Evolutionary conservation across 2,888 invertebrate species (phyloP).

Genomic region (Phymatocera aterrima): DNA sequence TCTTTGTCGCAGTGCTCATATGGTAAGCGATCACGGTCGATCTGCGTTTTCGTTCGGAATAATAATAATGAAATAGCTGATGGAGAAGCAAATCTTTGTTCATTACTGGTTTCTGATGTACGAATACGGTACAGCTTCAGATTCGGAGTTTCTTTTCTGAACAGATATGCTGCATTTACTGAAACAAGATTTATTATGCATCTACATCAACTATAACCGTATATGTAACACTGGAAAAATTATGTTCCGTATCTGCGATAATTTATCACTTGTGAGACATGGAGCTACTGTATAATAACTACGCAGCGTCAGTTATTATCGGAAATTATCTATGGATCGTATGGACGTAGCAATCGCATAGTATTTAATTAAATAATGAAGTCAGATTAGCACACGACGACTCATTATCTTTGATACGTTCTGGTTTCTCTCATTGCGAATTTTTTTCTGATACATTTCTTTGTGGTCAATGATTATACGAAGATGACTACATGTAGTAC

Average conservation of each 20-base stretch:
- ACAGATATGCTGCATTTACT: neutral
- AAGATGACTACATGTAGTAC: too few relatives aligned
- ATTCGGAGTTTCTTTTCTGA: too few relatives aligned
- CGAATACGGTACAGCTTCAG: too few relatives aligned
- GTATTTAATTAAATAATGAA: neutral
- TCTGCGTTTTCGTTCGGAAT: neutral
- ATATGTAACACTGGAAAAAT: neutral
- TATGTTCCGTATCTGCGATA: neutral
- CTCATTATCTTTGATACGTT: neutral
- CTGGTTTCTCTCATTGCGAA: neutral
- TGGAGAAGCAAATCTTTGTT: neutral
- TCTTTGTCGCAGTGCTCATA: conserved; percentile 87
- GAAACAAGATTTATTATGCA: neutral
- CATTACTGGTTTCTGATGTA: neutral
- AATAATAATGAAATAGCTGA: too few relatives aligned
- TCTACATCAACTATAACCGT: neutral
- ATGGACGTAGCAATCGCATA: neutral
- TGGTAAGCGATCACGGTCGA: conserved; percentile 78
- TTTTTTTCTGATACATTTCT: neutral
- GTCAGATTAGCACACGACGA: neutral
- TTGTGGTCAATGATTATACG: neutral
- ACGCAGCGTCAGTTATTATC: neutral
- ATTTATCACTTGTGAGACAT: neutral
- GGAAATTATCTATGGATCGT: neutral
- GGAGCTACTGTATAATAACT: conserved; percentile 6